Evolutionary conservation across 2,113 vertebrate genomes (phyloP).

Genomic region (Pterophyllum scalare): DNA sequence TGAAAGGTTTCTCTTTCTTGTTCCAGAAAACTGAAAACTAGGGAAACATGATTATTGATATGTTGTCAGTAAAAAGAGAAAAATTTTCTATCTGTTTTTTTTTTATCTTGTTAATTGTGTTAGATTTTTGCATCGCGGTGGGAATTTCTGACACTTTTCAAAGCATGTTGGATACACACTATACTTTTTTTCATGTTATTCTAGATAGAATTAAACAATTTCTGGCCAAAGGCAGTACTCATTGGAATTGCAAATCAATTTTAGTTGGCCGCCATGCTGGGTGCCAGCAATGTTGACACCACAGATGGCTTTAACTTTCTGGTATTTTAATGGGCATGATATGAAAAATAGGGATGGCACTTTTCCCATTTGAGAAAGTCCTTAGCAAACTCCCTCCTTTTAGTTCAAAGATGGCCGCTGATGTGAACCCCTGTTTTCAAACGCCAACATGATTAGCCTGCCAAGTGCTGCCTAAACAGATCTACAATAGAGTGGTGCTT

Average conservation of each 20-base stretch:
- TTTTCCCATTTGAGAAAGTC: conserved; percentile 60
- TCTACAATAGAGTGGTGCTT: conserved; percentile 18
- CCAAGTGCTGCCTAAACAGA: conserved; percentile 53
- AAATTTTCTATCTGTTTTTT: too few species aligned
- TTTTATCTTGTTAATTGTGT: background rate
- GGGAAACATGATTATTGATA: background rate
- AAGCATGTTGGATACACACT: background rate
- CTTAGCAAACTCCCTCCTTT: conserved; percentile 38
- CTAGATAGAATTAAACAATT: conserved; percentile 28
- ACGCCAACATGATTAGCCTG: conserved; percentile 41
- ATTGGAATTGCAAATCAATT: conserved; percentile 64
- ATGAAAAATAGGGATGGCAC: conserved; percentile 62
- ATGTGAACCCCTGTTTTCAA: conserved; percentile 61
- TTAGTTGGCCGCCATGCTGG: conserved; percentile 46
- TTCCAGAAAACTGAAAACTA: conserved; percentile 1
- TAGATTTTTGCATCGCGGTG: background rate
- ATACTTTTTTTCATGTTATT: background rate
- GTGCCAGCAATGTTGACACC: conserved; percentile 61
- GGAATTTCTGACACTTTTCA: background rate
- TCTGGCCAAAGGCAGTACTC: conserved; percentile 45
- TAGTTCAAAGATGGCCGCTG: conserved; percentile 51
- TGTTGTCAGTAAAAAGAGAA: background rate
- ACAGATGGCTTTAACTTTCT: conserved; percentile 75
- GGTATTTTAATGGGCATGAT: conserved; percentile 68
- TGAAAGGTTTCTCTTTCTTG: conserved; percentile 3